Conservation (phyloP, 2,888 invertebrate genomes). For the Protonemura montana region DNA sequence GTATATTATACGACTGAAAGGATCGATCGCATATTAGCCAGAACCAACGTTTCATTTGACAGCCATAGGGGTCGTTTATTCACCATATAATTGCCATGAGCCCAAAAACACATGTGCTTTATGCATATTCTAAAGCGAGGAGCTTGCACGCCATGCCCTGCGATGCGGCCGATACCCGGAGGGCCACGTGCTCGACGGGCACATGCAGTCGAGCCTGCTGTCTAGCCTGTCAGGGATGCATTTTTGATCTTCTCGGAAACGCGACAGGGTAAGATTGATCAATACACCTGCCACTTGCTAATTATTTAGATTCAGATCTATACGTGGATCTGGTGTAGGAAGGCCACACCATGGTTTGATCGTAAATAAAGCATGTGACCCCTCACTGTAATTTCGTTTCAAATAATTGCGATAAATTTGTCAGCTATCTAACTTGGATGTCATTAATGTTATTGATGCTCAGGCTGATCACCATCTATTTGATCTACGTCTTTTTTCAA, state of each 20-base stretch:
- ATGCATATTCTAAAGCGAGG: not conserved
- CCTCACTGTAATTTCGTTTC: not conserved
- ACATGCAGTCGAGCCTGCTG: not conserved
- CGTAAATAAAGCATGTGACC: not conserved
- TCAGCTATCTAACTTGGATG: not conserved
- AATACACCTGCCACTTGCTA: not conserved
- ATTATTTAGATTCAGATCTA: not conserved
- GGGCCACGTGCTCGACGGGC: not conserved
- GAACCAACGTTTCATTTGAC: not conserved
- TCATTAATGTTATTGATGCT: not conserved
- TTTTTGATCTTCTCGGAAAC: not conserved
- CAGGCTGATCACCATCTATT: not conserved
- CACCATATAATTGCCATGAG: not conserved
- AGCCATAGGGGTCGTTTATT: slow-evolving; percentile 7
- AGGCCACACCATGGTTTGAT: not conserved
- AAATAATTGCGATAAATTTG: not conserved
- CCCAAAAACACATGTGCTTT: not conserved
- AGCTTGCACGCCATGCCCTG: not conserved
- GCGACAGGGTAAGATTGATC: not conserved
- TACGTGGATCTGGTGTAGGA: too few species aligned
- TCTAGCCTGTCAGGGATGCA: not conserved
- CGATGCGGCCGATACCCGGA: not conserved
- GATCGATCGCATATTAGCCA: not conserved
- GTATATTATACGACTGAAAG: not conserved
- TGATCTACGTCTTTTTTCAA: not conserved